Evolutionary conservation across 2,797 vertebrate genomes (phyloP).

Genomic region (Danio aesculapii): DNA sequence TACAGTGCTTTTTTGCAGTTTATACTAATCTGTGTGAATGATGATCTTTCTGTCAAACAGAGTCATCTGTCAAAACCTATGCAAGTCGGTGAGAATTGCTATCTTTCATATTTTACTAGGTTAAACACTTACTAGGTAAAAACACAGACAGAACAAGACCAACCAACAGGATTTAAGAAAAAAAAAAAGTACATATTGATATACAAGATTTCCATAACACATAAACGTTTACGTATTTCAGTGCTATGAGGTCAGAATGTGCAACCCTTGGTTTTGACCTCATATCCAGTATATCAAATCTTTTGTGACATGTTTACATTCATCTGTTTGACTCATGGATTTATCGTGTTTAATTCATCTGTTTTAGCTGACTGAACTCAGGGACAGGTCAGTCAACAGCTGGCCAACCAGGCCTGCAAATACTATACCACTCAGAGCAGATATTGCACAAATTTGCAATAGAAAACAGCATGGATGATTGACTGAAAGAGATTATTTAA

Average conservation of each 20-base stretch:
- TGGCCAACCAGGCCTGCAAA: slow-evolving; percentile 1
- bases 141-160: too few relatives aligned
- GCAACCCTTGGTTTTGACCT: background rate
- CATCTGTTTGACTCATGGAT: background rate
- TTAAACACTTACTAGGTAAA: too few relatives aligned
- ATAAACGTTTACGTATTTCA: background rate
- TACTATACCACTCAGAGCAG: slow-evolving; percentile 15
- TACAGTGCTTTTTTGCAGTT: too few relatives aligned
- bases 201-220: too few relatives aligned
- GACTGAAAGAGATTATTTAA: slow-evolving; percentile 7
- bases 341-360: slow-evolving; percentile 1
- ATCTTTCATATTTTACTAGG: too few relatives aligned
- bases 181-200: too few relatives aligned
- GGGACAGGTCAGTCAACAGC: background rate
- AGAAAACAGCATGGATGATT: slow-evolving; percentile 24
- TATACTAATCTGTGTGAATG: too few relatives aligned
- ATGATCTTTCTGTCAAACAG: too few relatives aligned
- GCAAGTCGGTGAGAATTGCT: too few relatives aligned
- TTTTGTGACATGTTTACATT: slow-evolving; percentile 10
- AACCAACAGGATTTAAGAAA: too few relatives aligned
- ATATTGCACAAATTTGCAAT: background rate
- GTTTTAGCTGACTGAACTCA: background rate
- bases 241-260: slow-evolving; percentile 1
- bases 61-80: too few relatives aligned
- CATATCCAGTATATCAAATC: background rate